Base-by-base conservation (phyloP, 2,113 vertebrate species). In the Monopterus albus region DNA sequence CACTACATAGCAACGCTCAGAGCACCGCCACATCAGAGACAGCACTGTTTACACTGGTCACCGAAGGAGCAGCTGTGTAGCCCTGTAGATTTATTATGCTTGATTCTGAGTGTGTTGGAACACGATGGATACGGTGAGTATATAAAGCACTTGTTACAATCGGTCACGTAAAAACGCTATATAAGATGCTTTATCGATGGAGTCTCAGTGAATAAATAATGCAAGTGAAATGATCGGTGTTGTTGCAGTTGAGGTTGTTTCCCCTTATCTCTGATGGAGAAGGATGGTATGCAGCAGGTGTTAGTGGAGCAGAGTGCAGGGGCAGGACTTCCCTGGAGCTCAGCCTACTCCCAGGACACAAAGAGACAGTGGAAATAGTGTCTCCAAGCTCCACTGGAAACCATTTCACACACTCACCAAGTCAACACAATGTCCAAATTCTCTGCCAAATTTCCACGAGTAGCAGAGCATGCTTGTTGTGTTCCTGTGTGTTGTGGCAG, bases 141-240 rank as follows among this genome's bases (percentile, higher is more conserved):
- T 81, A 77, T 72, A 70, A 66, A 70, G 29, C 60, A 46, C 73
- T 62, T 0, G 33, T 64, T 72, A 53, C 55, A 76, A 68, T 64
- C 75, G 61, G 67, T 84, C 76, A 79, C 43, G 72, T 80, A 82
- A n/a, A n/a, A n/a, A 83, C 56, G n/a, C n/a, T n/a, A n/a, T n/a
- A n/a, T n/a, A n/a, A n/a, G n/a, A n/a, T n/a, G n/a, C n/a, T n/a
- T n/a, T n/a, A n/a, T n/a, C n/a, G n/a, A n/a, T n/a, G n/a, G n/a
- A n/a, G n/a, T n/a, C n/a, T n/a, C n/a, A n/a, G n/a, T n/a, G n/a
- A n/a, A 63, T 23, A 39, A 63, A 53, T 35, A 40, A 69, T 70
- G 46, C 6, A 26, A 43, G 66, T 28, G 51, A 77, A 70, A 47
- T 21, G 31, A 50, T 68, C 33, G 1, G 49, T 15, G 31, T 35